A percentile compares a stretch with the other conserved stretches of the same genome.
phyloP scores from a whole-genome alignment of 2,113 vertebrate genomes.

The Tympanuchus pallidicinctus region DNA sequence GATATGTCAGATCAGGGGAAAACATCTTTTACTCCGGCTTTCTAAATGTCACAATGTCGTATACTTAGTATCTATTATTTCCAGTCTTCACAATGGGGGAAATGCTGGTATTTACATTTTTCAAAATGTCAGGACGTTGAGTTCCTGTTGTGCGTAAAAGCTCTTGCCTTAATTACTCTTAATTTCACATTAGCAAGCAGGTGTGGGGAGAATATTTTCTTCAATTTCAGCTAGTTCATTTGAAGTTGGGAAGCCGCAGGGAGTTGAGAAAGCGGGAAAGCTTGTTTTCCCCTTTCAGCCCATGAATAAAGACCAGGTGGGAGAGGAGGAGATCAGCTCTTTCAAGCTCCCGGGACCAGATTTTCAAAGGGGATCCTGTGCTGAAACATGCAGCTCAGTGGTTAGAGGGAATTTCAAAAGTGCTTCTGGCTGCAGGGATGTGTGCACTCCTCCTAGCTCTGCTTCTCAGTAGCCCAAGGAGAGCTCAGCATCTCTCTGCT shows the following conservation, averaged over 20 bases:
- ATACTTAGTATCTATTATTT: slow-evolving; percentile 63
- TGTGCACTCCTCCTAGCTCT: not conserved
- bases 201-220: slow-evolving; percentile 52
- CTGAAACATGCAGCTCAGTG: not conserved
- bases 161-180: slow-evolving; percentile 65
- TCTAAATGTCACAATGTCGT: slow-evolving; percentile 66
- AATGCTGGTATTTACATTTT: slow-evolving; percentile 68
- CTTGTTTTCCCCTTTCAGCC: slow-evolving; percentile 18
- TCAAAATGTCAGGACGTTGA: slow-evolving; percentile 56
- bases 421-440: not conserved
- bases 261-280: not conserved
- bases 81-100: slow-evolving; percentile 53
- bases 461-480: rapidly evolving
- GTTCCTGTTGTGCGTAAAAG: slow-evolving; percentile 57
- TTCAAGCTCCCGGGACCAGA: not conserved
- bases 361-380: slow-evolving; percentile 7
- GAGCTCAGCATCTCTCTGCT: not conserved
- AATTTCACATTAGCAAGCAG: slow-evolving; percentile 59
- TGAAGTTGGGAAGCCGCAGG: not conserved
- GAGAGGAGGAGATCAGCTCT: slow-evolving; percentile 2
- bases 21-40: slow-evolving; percentile 63
- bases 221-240: slow-evolving; percentile 26
- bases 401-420: slow-evolving; percentile 15
- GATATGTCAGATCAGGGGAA: slow-evolving; percentile 60
- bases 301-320: slow-evolving; percentile 59